Base-by-base conservation (phyloP, 2,888 invertebrate genomes). In the Alviniconcha strummeri region DNA sequence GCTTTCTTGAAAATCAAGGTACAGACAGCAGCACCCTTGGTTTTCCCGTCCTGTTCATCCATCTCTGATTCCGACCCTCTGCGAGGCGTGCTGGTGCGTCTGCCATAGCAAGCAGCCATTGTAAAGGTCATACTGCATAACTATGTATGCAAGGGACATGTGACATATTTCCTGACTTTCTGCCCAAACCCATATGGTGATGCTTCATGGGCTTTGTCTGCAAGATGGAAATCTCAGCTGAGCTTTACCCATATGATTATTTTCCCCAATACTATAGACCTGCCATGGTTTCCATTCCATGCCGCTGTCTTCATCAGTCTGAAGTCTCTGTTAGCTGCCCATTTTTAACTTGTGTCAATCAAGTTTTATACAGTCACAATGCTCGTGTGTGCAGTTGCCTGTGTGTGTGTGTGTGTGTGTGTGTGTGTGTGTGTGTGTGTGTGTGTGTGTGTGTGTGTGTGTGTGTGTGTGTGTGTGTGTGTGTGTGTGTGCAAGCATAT, bases 41-140 rank as follows among this genome's bases (percentile, higher is more conserved):
- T 89, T 19, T 88, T 87, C 82, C 89, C 89, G 8, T 84, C 85
- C n/a, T 84, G 83, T 2, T 89, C 89, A 19, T 86, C 86, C 19
- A 77, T 83, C 54, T 83, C 83, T 54, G 81, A 80, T 11, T 88
- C 88, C 19, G 80, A 82, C 71, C 84, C 82, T 36, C 87, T 76
- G 74, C 82, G 85, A 19, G 90, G 91, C 6, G 91, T 91, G 85
- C 91, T 91, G 7, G 90, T 90, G n/a, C 88, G 86, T 82, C 90
- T 90, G 76, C 54, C 83, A 55, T 54, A 60, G n/a, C n/a, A n/a
- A n/a, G n/a, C n/a, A n/a, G n/a, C n/a, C 8, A 60, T 13, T 13
- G 60, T 60, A 8, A 60, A 60, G 13, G 13, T 60, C 60, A 60
- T 13, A 60, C 9, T 60, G 60, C 60, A 36, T 36, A 36, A 36